Base-by-base conservation (phyloP, 2,797 vertebrate species). In the Parauchenoglanis punctatus region DNA sequence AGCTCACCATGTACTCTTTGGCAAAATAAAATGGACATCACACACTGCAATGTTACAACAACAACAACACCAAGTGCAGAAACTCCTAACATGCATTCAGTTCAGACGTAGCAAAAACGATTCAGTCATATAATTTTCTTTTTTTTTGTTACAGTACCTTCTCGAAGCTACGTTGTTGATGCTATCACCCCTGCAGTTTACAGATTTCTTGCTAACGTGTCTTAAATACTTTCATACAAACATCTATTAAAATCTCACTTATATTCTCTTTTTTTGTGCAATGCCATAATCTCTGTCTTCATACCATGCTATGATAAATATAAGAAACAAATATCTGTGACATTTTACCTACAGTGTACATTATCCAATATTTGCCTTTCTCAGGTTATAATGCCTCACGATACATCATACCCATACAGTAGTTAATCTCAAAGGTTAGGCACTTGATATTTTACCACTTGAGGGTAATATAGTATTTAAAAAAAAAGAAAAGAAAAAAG, bases 391-490 rank as follows among this genome's bases (percentile, higher is more conserved):
- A 89, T 85, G 86, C 89, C 88, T 88, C 91, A 91, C 93, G 92
- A 93, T 95, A 95, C 94, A 94, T 95, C 92, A 4, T 93, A 90
- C 85, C 93, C 90, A 87, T 87, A 90, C 86, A 87, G 91, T 89
- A 94, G 95, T 93, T 95, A 94, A 94, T 95, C 95, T 93, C 90
- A 91, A 96, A 96, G 96, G 96, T 94, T 96, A 99, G 98, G 98
- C 98, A 99, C 98, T 99, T 98, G 95, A 96, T 97, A 95, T 93
- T 96, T 93, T 96, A 96, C 96, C 95, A 96, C 94, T 89, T 93
- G 92, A 93, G 93, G 93, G 85, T 89, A 88, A 95, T 94, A 91
- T 94, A 88, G 88, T 93, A 93, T 35, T 31, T 5, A 6, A 52
- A 68, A 46, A 63, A 63, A 59, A 75, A 56, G 12, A 52, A 28